Evolutionary conservation across 2,888 invertebrate genomes (phyloP), one percentile per base, ranked within the genome.

Genomic region (Halictus quadricinctus): DNA sequence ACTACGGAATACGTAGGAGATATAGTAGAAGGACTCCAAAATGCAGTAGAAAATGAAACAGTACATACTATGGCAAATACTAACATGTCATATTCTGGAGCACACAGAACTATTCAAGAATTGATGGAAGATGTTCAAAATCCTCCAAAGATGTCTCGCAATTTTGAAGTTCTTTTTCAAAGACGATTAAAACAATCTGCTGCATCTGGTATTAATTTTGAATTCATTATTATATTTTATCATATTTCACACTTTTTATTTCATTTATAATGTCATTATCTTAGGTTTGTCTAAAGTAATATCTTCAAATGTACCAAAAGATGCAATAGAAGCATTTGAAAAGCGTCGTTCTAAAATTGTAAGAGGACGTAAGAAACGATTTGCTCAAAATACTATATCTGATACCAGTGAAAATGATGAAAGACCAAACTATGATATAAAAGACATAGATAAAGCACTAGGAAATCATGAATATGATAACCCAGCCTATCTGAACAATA

Each of bases 21-120:
- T 93, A 98, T 99, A 93, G 98, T 97, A 0, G 97, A 98, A 94
- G 97, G 97, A 91, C 95, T 98, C 82, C 98, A 98, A 95, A 96
- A 97, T 91, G 95, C 97, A 76, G 97, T 97, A 92, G 97, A 97
- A 91, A 81, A 88, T n/a, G 90, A 89, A 7, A n/a, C 69, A 66
- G 46, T 72, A 29, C 6, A 54, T 29, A 72, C 66, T 72, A 10
- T 29, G 6, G 76, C 64, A 6, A 76, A 66, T 50, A 80, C 36
- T 25, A 43, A 10, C 25, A 21, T 43, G 64, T 41, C 18, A n/a
- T 25, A 97, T 46, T 97, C 97, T n/a, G 97, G 97, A 29, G 95
- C 97, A 90, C 96, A 98, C 92, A 97, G 97, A 94, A 98, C 98
- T 1, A 97, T 99, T 89, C 98, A 97, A 92, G 98, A 98, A 94